phyloP scores from a whole-genome alignment of 2,888 invertebrate species.

The Balanococcus diminutus region DNA sequence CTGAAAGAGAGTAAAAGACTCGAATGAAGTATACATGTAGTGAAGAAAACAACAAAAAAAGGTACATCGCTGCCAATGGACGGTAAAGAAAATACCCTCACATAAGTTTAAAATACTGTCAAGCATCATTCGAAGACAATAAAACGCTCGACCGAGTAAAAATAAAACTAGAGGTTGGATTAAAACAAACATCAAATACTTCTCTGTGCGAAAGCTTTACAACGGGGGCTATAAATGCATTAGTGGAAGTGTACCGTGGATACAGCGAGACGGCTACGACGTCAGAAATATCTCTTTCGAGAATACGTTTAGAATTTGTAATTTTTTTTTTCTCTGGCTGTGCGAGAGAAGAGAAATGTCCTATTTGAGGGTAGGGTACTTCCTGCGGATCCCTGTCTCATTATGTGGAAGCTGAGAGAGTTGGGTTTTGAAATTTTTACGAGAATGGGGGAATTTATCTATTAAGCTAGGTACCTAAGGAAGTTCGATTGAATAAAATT shows the following conservation, averaged over 20 bases:
- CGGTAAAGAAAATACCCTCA: neutral
- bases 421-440: no score
- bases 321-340: no score
- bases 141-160: neutral
- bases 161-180: slow-evolving; percentile 14
- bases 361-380: no score
- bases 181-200: slow-evolving; percentile 39
- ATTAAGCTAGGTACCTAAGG: no score
- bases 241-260: neutral
- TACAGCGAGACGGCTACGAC: neutral
- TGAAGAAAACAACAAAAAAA: neutral
- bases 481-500: no score
- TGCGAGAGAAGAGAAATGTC: no score
- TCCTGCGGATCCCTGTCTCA: no score
- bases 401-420: no score
- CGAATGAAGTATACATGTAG: no score
- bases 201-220: slow-evolving; percentile 24
- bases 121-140: slow-evolving; percentile 31
- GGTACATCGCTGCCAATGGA: neutral
- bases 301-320: neutral
- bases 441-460: no score
- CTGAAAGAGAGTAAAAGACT: neutral
- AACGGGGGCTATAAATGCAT: neutral
- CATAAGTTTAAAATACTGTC: neutral
- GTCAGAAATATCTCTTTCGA: neutral